phyloP scores from a whole-genome alignment of 2,888 invertebrate species.

The Eilema griseolum region DNA sequence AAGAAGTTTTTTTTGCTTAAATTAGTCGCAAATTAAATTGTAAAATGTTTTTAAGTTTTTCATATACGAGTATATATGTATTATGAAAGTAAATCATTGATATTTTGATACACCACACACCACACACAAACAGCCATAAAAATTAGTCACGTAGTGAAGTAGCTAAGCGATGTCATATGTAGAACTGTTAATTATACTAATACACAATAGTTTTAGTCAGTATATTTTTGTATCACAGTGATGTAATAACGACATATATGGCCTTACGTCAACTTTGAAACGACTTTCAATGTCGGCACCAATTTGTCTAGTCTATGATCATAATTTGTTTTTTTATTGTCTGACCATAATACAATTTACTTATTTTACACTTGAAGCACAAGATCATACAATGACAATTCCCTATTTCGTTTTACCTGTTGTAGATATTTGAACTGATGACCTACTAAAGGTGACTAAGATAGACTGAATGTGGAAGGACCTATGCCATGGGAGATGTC shows the following conservation, averaged over 20 bases:
- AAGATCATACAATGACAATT: background rate
- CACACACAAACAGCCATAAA: background rate
- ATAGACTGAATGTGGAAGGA: background rate
- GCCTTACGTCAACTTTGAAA: background rate
- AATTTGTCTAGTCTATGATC: slow-evolving; percentile 2
- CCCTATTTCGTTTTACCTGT: background rate
- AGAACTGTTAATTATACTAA: background rate
- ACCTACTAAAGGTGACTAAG: background rate
- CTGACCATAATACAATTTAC: background rate
- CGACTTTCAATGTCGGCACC: background rate
- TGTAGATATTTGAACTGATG: background rate
- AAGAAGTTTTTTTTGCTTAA: background rate
- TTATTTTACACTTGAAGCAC: background rate
- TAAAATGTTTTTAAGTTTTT: background rate
- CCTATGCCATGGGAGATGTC: background rate
- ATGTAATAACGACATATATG: background rate
- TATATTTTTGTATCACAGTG: background rate
- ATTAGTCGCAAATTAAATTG: slow-evolving; percentile 1
- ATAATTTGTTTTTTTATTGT: background rate
- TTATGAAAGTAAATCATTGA: background rate
- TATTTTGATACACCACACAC: too few relatives aligned
- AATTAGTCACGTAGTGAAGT: background rate
- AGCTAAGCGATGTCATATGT: background rate
- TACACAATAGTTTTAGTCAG: background rate
- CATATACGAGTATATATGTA: too few relatives aligned